Evolutionary conservation across 2,797 vertebrate genomes (phyloP).

Genomic region (Menidia menidia): DNA sequence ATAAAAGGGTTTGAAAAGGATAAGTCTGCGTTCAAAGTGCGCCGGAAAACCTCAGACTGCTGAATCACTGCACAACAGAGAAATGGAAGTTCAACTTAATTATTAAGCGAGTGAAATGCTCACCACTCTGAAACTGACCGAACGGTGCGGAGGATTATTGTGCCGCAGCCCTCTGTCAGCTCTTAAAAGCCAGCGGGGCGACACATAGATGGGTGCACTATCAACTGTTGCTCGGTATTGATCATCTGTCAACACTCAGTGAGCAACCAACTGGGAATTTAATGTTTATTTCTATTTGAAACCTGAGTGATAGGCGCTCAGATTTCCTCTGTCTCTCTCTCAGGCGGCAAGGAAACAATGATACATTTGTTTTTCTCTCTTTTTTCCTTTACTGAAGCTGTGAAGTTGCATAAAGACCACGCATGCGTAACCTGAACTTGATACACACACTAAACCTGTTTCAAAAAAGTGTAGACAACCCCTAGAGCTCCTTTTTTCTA

Average conservation of each 20-base stretch:
- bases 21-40: neutral
- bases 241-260: neutral
- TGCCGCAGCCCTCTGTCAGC: constrained; percentile 6
- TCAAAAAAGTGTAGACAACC: too few relatives aligned
- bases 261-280: neutral
- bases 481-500: too few relatives aligned
- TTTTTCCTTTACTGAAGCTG: too few relatives aligned
- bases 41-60: constrained; percentile 1
- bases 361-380: too few relatives aligned
- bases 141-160: neutral
- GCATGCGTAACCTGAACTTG: too few relatives aligned
- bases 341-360: neutral
- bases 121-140: constrained; percentile 7
- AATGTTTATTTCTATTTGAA: neutral
- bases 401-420: too few relatives aligned
- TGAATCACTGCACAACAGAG: neutral
- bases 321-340: neutral
- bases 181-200: neutral
- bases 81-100: constrained; percentile 15
- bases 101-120: constrained; percentile 8
- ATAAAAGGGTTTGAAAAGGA: neutral
- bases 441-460: too few relatives aligned
- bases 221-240: neutral
- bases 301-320: neutral
- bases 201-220: neutral